These are phyloP conservation scores for Temnothorax curvispinosus DNA, from an alignment of 1,140 invertebrate species.

Conservation along the genomic window DNA sequence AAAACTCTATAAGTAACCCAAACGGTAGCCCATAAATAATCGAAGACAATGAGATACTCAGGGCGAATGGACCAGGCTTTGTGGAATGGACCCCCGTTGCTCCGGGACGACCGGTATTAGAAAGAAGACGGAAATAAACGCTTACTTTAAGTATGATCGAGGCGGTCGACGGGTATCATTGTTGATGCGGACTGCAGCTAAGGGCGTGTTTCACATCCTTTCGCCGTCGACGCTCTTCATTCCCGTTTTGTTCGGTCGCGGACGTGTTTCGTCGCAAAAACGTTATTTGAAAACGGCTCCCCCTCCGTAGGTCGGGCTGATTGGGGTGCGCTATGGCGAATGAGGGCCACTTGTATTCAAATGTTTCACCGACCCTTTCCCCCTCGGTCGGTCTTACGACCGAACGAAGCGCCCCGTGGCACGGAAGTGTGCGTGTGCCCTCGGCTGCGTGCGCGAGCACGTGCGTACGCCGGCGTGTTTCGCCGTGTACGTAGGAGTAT, in stretches of 20 bases:
- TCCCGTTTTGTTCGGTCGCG: conserved; percentile 31
- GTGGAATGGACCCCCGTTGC: background rate
- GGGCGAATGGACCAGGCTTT: background rate
- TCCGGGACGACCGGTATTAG: background rate
- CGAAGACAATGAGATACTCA: conserved; percentile 30
- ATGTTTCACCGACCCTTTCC: conserved; percentile 52
- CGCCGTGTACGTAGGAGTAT: background rate
- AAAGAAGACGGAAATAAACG: conserved; percentile 43
- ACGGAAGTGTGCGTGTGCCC: conserved; percentile 48
- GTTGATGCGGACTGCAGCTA: background rate
- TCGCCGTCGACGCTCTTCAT: conserved; percentile 8
- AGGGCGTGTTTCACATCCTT: conserved; percentile 26
- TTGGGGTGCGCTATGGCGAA: conserved; percentile 58
- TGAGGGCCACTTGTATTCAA: conserved; percentile 61
- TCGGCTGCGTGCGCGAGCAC: conserved; percentile 15
- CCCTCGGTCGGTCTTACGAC: conserved; percentile 31
- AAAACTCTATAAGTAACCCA: background rate
- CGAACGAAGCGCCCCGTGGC: conserved; percentile 39
- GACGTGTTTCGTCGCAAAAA: conserved; percentile 57
- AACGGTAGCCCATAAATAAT: background rate
- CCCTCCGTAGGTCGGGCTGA: conserved; percentile 23
- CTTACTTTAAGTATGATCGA: conserved; percentile 45
- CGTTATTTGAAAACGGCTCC: conserved; percentile 51
- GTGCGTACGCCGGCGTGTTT: conserved; percentile 9
- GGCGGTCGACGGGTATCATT: conserved; percentile 19